A percentile compares a stretch with the other conserved stretches of the same genome.
phyloP scores from a whole-genome alignment of 2,888 invertebrate genomes.

The Hemistola chrysoprasaria region DNA sequence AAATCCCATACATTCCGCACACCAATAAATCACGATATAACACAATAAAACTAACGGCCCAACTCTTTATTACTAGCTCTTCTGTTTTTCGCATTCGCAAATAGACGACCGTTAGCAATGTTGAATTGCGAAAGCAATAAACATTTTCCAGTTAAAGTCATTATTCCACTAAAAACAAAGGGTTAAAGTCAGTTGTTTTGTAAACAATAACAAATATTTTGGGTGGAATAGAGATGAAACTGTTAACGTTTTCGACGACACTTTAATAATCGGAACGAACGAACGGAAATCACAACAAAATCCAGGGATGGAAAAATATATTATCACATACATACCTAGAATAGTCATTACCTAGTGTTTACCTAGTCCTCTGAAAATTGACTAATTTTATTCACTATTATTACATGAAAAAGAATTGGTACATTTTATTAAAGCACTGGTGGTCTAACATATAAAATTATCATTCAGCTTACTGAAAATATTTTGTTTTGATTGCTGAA shows the following conservation, averaged over 20 bases:
- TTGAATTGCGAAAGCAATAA: constrained; percentile 43
- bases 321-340: no score
- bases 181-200: constrained; percentile 44
- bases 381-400: no score
- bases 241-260: constrained; percentile 2
- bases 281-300: no score
- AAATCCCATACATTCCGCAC: constrained; percentile 19
- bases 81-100: constrained; percentile 13
- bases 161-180: constrained; percentile 53
- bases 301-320: no score
- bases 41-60: constrained; percentile 29
- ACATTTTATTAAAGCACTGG: no score
- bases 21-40: constrained; percentile 21
- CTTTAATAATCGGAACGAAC: no score
- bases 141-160: constrained; percentile 49
- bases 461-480: no score
- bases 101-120: constrained; percentile 15
- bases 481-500: no score
- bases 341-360: no score
- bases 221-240: constrained; percentile 30
- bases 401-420: no score
- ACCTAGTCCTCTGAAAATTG: no score
- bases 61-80: constrained; percentile 33
- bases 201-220: constrained; percentile 56
- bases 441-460: no score